Conservation (phyloP, 2,113 vertebrate species). For the Haemorhous mexicanus region DNA sequence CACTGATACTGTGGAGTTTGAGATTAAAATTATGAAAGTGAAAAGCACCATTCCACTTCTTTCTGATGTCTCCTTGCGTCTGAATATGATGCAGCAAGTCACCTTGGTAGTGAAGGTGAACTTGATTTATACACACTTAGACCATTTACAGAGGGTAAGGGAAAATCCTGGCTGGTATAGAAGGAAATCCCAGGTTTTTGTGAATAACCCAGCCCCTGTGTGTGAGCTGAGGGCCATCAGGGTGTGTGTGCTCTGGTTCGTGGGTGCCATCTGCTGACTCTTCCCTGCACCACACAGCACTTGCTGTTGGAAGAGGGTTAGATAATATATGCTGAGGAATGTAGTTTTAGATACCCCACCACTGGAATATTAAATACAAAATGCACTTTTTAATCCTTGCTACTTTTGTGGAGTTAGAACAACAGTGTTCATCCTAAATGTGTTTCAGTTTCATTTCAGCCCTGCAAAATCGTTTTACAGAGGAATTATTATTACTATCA, state of each 20-base stretch:
- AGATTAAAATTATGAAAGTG: not conserved
- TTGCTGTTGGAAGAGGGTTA: not conserved
- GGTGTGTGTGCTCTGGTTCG: not conserved
- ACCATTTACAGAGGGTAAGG: not conserved
- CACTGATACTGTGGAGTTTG: not conserved
- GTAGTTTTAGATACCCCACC: not conserved
- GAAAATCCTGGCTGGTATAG: not conserved
- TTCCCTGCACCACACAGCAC: not conserved
- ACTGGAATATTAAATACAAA: not conserved
- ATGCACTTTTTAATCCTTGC: not conserved
- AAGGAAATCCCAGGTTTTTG: fast-evolving
- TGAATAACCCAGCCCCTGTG: not conserved
- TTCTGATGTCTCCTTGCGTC: not conserved
- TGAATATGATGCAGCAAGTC: not conserved
- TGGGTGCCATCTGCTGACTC: slow-evolving; percentile 58
- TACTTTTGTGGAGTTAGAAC: not conserved
- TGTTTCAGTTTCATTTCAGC: not conserved
- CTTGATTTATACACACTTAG: not conserved
- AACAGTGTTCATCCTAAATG: not conserved
- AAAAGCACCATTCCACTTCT: not conserved
- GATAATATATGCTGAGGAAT: not conserved
- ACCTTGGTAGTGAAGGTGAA: not conserved
- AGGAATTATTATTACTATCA: not conserved
- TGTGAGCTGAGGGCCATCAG: not conserved
- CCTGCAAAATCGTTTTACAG: not conserved